Evolutionary conservation across 2,797 vertebrate genomes (phyloP).

Genomic region (Siniperca undulata): DNA sequence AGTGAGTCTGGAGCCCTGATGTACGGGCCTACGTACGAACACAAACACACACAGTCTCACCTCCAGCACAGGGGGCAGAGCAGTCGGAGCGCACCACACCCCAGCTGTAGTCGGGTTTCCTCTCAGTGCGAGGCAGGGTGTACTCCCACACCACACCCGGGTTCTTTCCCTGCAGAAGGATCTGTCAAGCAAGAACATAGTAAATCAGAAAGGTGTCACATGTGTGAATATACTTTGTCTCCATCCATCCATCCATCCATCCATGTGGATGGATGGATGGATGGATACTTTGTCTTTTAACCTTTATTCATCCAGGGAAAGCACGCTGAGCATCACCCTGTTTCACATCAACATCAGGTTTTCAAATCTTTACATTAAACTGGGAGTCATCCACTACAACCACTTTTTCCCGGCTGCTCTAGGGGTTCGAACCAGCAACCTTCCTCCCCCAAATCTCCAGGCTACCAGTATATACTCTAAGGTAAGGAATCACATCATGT

Average conservation of each 20-base stretch:
- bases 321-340: not conserved
- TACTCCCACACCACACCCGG: constrained; percentile 96
- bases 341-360: not conserved
- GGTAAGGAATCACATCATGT: not conserved
- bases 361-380: not conserved
- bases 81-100: constrained; percentile 91
- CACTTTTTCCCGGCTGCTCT: not conserved
- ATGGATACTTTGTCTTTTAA: not conserved
- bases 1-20: not conserved
- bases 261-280: too few species aligned
- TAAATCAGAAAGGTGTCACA: constrained; percentile 35
- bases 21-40: not conserved
- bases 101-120: constrained; percentile 90
- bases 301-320: not conserved
- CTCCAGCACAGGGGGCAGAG: constrained; percentile 91
- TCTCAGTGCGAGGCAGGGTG: constrained; percentile 87
- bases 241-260: too few species aligned
- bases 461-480: not conserved
- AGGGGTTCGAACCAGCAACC: not conserved
- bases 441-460: not conserved
- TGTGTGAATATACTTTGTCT: not conserved
- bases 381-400: not conserved
- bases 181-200: constrained; percentile 77
- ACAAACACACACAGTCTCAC: constrained; percentile 65
- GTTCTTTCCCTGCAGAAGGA: constrained; percentile 96